Conservation (phyloP, 2,113 vertebrate genomes). For the Taxidea taxus region DNA sequence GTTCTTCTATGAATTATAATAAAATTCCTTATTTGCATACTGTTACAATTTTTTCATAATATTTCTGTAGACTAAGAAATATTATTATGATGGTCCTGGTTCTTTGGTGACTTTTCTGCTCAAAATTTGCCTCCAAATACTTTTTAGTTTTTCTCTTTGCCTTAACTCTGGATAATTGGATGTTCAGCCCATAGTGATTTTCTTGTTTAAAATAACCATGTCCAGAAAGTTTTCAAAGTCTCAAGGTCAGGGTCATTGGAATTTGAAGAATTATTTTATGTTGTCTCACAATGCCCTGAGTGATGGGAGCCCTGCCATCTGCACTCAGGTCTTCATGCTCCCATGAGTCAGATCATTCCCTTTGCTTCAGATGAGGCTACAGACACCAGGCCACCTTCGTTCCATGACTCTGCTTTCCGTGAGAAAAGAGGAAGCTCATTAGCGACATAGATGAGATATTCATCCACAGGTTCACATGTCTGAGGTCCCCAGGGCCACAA, state of each 20-base stretch:
- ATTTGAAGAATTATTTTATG: background rate
- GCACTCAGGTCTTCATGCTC: too few species aligned
- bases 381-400: fast-evolving
- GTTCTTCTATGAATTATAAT: background rate
- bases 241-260: background rate
- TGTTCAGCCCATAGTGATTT: background rate
- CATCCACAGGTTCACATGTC: background rate
- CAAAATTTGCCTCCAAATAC: background rate
- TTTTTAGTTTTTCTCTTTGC: background rate
- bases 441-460: fast-evolving
- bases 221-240: background rate
- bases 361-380: background rate
- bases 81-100: background rate
- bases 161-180: background rate
- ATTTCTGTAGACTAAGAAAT: background rate
- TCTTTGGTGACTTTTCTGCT: background rate
- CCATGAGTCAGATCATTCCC: background rate
- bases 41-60: background rate
- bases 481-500: background rate
- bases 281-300: background rate
- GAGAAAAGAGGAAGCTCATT: background rate
- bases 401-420: fast-evolving
- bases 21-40: background rate
- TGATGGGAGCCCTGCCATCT: background rate
- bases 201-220: background rate